Conservation (phyloP, 1,140 invertebrate species). For the Tetramorium simillimum region DNA sequence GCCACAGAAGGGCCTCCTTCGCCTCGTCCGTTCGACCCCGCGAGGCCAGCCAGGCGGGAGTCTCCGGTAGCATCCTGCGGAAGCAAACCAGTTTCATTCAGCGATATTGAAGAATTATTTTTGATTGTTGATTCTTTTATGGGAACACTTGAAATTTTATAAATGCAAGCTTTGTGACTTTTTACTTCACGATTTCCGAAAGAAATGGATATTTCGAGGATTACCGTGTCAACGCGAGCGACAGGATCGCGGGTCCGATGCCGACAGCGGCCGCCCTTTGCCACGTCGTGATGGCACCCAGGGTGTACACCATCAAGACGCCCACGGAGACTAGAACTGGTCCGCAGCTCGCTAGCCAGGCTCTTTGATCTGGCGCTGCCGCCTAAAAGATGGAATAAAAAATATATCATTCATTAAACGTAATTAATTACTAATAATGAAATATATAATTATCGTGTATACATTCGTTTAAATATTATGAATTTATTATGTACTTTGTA, state of each 20-base stretch:
- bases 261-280: conserved; percentile 87
- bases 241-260: conserved; percentile 86
- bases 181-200: neutral
- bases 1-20: conserved; percentile 87
- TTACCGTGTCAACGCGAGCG: conserved; percentile 80
- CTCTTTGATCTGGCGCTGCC: conserved; percentile 81
- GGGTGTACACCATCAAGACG: conserved; percentile 88
- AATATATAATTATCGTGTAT: too few relatives aligned
- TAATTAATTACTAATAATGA: too few relatives aligned
- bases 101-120: neutral
- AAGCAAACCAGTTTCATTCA: neutral
- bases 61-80: conserved; percentile 88
- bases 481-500: too few relatives aligned
- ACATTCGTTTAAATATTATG: too few relatives aligned
- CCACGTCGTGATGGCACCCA: conserved; percentile 88
- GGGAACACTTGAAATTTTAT: neutral
- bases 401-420: too few relatives aligned
- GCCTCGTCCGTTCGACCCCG: conserved; percentile 88
- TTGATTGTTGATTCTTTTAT: neutral
- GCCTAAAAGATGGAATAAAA: conserved; percentile 59
- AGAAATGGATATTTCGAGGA: neutral
- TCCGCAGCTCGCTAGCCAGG: conserved; percentile 84
- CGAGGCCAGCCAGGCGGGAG: conserved; percentile 89
- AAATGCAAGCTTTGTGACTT: neutral
- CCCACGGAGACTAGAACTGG: conserved; percentile 89